Evolutionary conservation across 2,888 invertebrate genomes (phyloP), one percentile per base, ranked within the genome.

Genomic region (Eupithecia subumbrata): DNA sequence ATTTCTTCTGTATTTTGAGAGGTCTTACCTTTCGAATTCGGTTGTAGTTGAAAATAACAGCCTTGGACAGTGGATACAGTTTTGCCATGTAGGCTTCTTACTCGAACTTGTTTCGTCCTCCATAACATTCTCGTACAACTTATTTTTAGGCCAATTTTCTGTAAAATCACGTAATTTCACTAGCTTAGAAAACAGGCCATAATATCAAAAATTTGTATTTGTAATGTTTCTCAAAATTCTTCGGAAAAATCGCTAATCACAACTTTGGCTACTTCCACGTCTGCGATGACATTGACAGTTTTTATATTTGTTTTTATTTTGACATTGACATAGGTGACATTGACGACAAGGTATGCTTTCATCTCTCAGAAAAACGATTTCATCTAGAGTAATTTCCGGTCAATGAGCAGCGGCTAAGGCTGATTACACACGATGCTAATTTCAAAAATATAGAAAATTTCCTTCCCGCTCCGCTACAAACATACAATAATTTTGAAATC

Each of bases 11-110:
- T 60, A 56, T 25, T 60, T 25, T 60, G 12, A 5, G 60, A 45
- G 43, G 25, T 30, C 43, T 90, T 91, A 96, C 96, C 95, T 96
- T 88, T 96, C 95, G 87, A 96, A 96, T 86, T 96, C 96, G 82
- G 94, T 90, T 81, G 95, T 89, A 82, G 90, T 91, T 85, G 93
- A 95, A 87, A 96, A 96, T 80, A 95, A 89, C 86, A 95, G 90
- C 84, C 95, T 95, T 77, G 95, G 96, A 86, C 96, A 96, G 89
- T 96, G 96, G 81, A 95, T 91, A 89, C 96, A 96, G 82, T 95
- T 95, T 87, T 96, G 96, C 96, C 96, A 96, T 83, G 92, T 89
- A 84, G 94, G 94, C 91, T 89, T 91, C 81, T 88, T 89, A 86
- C 83, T 86, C 78, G 85, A 77, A 82, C 82, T 83, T 80, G 88